These are phyloP conservation scores for roundworm (Caenorhabditis elegans) DNA, from an alignment of 1,140 invertebrate genomes.

Conservation along the genomic window DNA sequence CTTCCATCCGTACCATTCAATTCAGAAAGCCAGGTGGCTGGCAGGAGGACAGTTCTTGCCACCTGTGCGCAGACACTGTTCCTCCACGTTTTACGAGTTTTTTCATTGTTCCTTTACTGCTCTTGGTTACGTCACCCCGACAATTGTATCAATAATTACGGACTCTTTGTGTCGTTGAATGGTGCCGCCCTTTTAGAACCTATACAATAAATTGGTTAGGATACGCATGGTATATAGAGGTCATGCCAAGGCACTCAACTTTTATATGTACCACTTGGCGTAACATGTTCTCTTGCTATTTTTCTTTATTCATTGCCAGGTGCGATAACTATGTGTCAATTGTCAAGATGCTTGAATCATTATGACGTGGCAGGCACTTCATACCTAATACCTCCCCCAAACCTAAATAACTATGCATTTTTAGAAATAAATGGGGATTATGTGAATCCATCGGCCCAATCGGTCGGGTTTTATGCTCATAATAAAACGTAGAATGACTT, in stretches of 20 bases:
- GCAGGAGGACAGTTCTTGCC: background rate
- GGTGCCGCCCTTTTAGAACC: background rate
- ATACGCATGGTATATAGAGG: conserved; percentile 1
- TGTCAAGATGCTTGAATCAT: background rate
- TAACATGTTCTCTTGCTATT: background rate
- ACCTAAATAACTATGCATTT: background rate
- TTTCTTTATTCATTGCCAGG: background rate
- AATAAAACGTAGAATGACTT: conserved; percentile 20
- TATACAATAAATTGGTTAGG: conserved; percentile 20
- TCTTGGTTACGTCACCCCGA: background rate
- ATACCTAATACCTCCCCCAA: background rate
- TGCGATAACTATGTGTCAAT: conserved; percentile 27
- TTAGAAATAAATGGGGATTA: background rate
- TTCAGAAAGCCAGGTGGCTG: background rate
- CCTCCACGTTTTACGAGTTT: background rate
- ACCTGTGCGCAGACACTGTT: conserved; percentile 24
- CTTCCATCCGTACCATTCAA: background rate
- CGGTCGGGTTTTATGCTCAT: background rate
- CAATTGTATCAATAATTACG: conserved; percentile 31
- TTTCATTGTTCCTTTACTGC: conserved; percentile 21
- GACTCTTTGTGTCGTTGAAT: background rate
- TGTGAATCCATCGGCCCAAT: conserved; percentile 14
- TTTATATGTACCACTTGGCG: background rate
- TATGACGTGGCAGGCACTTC: background rate
- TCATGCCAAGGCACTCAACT: conserved; percentile 4